These are phyloP conservation scores for Acleris emargana DNA, from an alignment of 2,888 invertebrate genomes.

Conservation along the genomic window DNA sequence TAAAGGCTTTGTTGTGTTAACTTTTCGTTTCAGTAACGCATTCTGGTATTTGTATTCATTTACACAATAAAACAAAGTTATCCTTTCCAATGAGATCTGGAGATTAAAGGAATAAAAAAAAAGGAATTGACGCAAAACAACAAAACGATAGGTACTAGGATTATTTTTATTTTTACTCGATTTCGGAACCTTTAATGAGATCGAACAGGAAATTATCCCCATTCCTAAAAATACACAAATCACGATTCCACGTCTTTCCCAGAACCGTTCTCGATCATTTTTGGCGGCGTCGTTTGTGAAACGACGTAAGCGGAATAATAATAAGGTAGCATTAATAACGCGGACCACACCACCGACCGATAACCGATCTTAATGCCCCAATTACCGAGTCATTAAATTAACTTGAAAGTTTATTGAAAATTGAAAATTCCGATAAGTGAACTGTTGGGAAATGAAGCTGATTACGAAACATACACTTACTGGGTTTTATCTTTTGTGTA, in stretches of 20 bases:
- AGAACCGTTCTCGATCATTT: conserved; percentile 50
- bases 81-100: no score
- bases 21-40: no score
- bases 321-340: conserved; percentile 47
- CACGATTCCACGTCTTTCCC: conserved; percentile 47
- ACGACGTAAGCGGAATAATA: conserved; percentile 71
- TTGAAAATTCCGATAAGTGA: neutral
- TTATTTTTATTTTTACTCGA: no score
- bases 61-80: no score
- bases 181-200: no score
- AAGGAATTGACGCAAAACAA: no score
- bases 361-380: conserved; percentile 26
- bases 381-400: conserved; percentile 14
- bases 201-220: conserved; percentile 9
- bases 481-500: neutral
- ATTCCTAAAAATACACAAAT: neutral
- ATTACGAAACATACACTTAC: neutral
- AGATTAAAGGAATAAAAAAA: no score
- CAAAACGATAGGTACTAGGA: no score
- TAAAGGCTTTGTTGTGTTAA: no score
- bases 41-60: no score
- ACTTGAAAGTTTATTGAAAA: conserved; percentile 20
- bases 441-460: neutral
- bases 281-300: conserved; percentile 74
- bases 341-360: conserved; percentile 23